A percentile compares a stretch with the other conserved stretches of the same genome.
These are phyloP conservation scores for Furcifer pardalis DNA, from an alignment of 2,797 vertebrate species.

Conservation along the genomic window DNA sequence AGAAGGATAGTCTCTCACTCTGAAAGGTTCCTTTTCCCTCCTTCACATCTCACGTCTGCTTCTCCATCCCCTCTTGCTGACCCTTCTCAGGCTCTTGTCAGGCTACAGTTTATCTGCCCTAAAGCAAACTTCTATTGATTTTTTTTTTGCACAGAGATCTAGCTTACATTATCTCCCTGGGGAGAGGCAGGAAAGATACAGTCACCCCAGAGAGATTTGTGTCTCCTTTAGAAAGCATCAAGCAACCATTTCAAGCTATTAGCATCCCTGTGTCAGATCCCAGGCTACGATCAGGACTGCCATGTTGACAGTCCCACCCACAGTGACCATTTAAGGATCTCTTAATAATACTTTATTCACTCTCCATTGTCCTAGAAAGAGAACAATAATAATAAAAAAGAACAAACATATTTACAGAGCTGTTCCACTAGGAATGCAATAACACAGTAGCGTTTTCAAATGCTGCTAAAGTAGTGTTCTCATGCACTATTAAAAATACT, in stretches of 20 bases:
- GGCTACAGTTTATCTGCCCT: not conserved
- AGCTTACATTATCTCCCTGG: not conserved
- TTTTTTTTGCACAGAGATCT: not conserved
- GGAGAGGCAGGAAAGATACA: not conserved
- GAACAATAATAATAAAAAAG: not conserved
- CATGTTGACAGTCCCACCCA: not conserved
- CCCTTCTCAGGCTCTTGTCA: not conserved
- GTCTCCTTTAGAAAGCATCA: not conserved
- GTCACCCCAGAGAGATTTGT: not conserved
- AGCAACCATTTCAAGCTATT: not conserved
- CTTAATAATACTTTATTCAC: slow-evolving; percentile 7
- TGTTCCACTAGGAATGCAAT: not conserved
- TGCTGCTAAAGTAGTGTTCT: no score
- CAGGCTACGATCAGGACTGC: not conserved
- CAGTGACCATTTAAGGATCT: not conserved
- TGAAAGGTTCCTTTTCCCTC: no score
- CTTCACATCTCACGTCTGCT: not conserved
- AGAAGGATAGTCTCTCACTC: no score
- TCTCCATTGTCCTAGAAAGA: not conserved
- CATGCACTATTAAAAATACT: no score
- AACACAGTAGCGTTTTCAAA: not conserved
- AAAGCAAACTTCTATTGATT: not conserved
- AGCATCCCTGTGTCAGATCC: not conserved
- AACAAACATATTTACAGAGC: not conserved
- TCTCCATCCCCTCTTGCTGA: not conserved